These are phyloP conservation scores for Cuniculus paca DNA, from an alignment of 2,797 vertebrate genomes.

Conservation along the genomic window DNA sequence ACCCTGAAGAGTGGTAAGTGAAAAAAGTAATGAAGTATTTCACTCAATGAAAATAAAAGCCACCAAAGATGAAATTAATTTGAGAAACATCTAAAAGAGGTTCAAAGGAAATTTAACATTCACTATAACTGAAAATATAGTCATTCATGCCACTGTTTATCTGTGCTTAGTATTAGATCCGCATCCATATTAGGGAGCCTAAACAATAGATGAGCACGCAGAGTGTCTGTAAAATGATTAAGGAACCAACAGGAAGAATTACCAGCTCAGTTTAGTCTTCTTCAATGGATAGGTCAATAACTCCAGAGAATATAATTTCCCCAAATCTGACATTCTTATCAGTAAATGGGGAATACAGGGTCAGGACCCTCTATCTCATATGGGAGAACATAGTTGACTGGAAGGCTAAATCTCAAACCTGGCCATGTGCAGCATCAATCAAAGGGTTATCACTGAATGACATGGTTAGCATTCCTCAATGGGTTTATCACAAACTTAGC, in stretches of 20 bases:
- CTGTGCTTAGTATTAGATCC: neutral
- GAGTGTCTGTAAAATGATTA: neutral
- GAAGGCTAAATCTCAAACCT: neutral
- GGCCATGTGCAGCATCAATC: neutral
- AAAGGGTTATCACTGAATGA: neutral
- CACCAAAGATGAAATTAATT: neutral
- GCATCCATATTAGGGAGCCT: neutral
- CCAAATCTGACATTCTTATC: conserved; percentile 33
- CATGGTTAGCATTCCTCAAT: neutral
- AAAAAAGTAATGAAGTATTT: neutral
- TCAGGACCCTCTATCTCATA: neutral
- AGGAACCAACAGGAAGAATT: neutral
- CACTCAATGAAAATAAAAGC: conserved; percentile 37
- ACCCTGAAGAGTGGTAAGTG: neutral
- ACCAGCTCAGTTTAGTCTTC: neutral
- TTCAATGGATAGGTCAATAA: neutral
- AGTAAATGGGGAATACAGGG: neutral
- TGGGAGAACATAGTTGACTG: neutral
- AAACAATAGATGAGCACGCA: neutral
- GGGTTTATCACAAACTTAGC: neutral
- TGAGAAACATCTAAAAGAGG: neutral
- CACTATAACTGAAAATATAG: neutral
- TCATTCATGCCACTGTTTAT: neutral
- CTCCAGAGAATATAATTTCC: neutral
- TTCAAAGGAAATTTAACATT: neutral